Conservation (phyloP, 2,797 vertebrate species). For the Pelochelys cantorii region DNA sequence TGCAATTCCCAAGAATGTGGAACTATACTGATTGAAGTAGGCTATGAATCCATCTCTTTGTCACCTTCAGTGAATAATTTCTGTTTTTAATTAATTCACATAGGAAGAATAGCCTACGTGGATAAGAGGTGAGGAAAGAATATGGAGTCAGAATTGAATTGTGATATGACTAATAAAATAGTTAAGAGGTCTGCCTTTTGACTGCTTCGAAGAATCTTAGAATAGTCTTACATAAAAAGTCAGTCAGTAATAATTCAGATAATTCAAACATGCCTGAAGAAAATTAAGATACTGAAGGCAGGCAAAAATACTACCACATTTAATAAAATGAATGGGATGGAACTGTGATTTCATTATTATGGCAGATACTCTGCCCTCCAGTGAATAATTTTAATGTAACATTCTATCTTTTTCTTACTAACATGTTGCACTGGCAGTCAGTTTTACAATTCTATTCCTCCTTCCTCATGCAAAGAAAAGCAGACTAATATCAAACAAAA, state of each 20-base stretch:
- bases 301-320: background rate
- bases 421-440: background rate
- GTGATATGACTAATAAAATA: background rate
- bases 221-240: background rate
- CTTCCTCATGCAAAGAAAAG: background rate
- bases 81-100: background rate
- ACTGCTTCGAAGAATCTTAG: background rate
- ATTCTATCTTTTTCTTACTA: background rate
- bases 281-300: background rate
- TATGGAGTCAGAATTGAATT: background rate
- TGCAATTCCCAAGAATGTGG: no score
- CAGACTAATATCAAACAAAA: background rate
- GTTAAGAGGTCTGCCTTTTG: background rate
- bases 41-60: no score
- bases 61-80: background rate
- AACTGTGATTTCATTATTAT: background rate
- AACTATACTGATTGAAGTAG: no score
- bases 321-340: background rate
- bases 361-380: background rate
- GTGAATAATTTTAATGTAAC: background rate
- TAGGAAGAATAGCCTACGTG: background rate
- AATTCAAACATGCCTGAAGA: background rate
- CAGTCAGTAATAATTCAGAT: background rate
- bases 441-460: background rate
- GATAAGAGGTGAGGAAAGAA: background rate